Base-by-base conservation (phyloP, 2,797 vertebrate species). In the Chanos chanos region DNA sequence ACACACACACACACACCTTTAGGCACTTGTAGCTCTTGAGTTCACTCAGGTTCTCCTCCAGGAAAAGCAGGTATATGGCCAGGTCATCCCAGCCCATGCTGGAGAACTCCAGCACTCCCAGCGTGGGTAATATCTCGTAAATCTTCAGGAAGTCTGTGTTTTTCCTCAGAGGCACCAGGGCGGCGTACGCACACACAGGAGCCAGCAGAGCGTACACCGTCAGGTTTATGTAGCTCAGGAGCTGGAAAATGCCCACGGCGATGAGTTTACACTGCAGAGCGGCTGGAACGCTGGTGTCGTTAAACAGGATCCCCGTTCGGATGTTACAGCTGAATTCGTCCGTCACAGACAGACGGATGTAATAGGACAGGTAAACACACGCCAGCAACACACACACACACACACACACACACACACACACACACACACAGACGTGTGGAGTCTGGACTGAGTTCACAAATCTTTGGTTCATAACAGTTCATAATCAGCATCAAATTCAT, bases 11-110 rank as follows among this genome's bases (percentile, higher is more conserved):
- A n/a, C n/a, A n/a, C n/a, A n/a, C n/a, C n/a, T n/a, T n/a, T n/a
- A n/a, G n/a, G n/a, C n/a, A n/a, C n/a, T n/a, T n/a, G n/a, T n/a
- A n/a, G n/a, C n/a, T n/a, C n/a, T n/a, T n/a, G n/a, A n/a, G n/a
- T n/a, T n/a, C n/a, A n/a, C n/a, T n/a, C n/a, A n/a, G n/a, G n/a
- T 98, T 99, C 81, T 97, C 96, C 62, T 94, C 92, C 51, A 99
- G 82, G 78, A 95, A 96, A 44, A 97, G 93, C 64, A 94, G 81
- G 37, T 94, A 97, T 45, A 99, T 84, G 41, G 90, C 89, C 64
- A 96, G 86, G 71, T 99, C 96, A 1, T 94, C 89, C 80, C 91
- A 95, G 40, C 64, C 69, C 19, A 79, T 76, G 0, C 79, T 76
- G 22, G 78, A 79, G 12, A 89, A 70, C 43, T 85, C 83, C 65